phyloP scores from a whole-genome alignment of 2,888 invertebrate genomes.

The Erynnis tages region DNA sequence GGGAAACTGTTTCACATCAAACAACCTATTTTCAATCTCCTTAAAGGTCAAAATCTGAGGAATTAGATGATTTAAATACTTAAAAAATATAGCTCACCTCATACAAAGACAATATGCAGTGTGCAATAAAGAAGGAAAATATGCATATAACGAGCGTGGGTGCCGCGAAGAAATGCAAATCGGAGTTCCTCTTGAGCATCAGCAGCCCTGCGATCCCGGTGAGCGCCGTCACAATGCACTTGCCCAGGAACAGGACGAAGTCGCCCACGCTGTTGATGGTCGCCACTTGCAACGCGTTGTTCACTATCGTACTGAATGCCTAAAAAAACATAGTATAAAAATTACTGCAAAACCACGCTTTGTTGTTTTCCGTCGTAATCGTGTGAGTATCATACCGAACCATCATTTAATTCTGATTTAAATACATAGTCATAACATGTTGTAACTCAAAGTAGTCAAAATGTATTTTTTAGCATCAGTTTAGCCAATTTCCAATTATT shows the following conservation, averaged over 20 bases:
- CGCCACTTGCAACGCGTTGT: conserved; percentile 92
- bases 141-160: conserved; percentile 92
- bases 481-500: too few relatives aligned
- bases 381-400: too few relatives aligned
- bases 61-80: background rate
- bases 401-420: too few relatives aligned
- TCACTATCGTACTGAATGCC: conserved; percentile 93
- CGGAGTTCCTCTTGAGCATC: conserved; percentile 86
- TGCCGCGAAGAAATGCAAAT: conserved; percentile 91
- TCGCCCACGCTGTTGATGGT: conserved; percentile 96
- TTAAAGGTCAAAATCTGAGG: too few relatives aligned
- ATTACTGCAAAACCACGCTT: background rate
- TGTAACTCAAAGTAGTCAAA: too few relatives aligned
- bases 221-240: conserved; percentile 88
- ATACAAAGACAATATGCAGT: conserved; percentile 95
- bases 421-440: too few relatives aligned
- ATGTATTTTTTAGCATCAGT: too few relatives aligned
- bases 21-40: too few relatives aligned
- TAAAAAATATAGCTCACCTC: conserved; percentile 83
- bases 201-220: conserved; percentile 90
- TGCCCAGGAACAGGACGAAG: conserved; percentile 94
- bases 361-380: too few relatives aligned
- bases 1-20: too few relatives aligned
- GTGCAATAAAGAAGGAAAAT: conserved; percentile 95
- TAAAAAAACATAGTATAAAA: conserved; percentile 53